Conservation (phyloP, 2,797 vertebrate species). For the Bufotes viridis region DNA sequence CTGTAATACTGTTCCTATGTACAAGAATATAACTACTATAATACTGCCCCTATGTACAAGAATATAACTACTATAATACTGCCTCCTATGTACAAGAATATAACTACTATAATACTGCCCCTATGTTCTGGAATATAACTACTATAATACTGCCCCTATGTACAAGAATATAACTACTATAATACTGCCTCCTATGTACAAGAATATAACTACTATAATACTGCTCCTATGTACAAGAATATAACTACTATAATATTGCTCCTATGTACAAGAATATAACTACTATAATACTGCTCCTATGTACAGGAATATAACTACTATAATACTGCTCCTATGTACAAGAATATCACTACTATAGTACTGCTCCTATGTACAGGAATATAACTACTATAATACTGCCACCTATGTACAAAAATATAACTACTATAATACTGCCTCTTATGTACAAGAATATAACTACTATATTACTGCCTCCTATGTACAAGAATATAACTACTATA, state of each 20-base stretch:
- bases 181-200: slow-evolving; percentile 10
- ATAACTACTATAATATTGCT: slow-evolving; percentile 3
- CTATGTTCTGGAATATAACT: not conserved
- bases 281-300: not conserved
- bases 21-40: slow-evolving; percentile 11
- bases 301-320: not conserved
- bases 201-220: slow-evolving; percentile 15
- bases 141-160: not conserved
- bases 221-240: not conserved
- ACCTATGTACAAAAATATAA: too few relatives aligned
- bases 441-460: too few relatives aligned
- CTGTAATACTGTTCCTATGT: slow-evolving; percentile 2
- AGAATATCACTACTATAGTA: too few relatives aligned
- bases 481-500: too few relatives aligned
- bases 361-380: too few relatives aligned
- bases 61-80: slow-evolving; percentile 13
- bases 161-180: slow-evolving; percentile 14
- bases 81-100: not conserved
- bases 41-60: not conserved
- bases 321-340: too few relatives aligned
- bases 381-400: too few relatives aligned
- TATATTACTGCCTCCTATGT: too few relatives aligned
- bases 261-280: not conserved
- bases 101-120: slow-evolving; percentile 1
- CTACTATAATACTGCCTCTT: too few relatives aligned